Evolutionary conservation across 1,140 invertebrate species (phyloP), one percentile per base, ranked within the genome.

Genomic region (Brachionus rubens): DNA sequence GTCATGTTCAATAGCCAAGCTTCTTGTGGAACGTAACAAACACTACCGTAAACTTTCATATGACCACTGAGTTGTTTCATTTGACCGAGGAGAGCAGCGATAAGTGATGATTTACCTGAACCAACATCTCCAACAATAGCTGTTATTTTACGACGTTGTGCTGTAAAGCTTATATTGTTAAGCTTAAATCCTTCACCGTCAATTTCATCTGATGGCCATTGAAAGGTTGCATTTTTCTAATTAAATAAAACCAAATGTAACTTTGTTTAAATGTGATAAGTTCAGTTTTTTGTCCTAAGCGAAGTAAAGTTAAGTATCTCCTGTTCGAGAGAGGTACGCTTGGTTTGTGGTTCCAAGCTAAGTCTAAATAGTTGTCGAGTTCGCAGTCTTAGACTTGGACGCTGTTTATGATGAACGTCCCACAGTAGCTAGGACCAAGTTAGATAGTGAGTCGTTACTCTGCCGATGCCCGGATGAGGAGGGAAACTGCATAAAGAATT

Each of bases 61-160:
- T 87, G 84, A 30, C 54, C 54, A 24, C 87, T 88, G 1, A 88
- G 79, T 84, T 89, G 91, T 70, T 91, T 89, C 91, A 96, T 94
- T 87, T 95, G 92, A 30, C 92, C 92, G 0, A 95, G 86, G 50
- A 93, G 85, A 1, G 93, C 91, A 16, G 91, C 90, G 36, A 95
- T 85, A 1, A 96, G 85, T 28, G 92, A 94, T 80, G 90, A 92
- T 86, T 96, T 96, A 33, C 93, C 93, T 36, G 91, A 89, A 75
- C 93, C 93, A 1, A 95, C 92, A 54, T 88, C 88, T 30, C 93
- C 93, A 36, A 94, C 91, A 48, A 94, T 87, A 14, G 92, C 92
- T 40, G 91, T 88, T 10, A 46, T 14, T 46, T 46, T 46, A 14
- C 9, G 2, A 7, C n/a, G 9, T 14, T 16, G 5, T 7, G 43